Percentiles rank a stretch among this genome's conserved stretches.
Evolutionary conservation across 1,140 invertebrate species (phyloP).

Genomic region (Habropoda laboriosa): DNA sequence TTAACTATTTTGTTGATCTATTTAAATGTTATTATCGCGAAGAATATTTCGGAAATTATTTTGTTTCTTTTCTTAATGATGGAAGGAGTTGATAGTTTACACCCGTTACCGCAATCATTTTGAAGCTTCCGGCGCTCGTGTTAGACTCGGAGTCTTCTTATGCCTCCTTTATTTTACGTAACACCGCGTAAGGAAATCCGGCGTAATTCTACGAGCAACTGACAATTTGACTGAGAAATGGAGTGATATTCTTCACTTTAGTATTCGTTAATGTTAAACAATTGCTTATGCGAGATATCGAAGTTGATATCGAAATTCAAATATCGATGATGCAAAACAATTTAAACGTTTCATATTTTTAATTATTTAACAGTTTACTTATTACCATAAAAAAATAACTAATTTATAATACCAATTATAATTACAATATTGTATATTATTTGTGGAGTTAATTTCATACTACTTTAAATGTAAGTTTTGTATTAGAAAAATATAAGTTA

Average conservation of each 20-base stretch:
- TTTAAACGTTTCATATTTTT: background rate
- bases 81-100: conserved; percentile 14
- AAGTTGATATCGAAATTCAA: conserved; percentile 17
- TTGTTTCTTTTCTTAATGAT: background rate
- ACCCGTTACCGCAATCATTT: conserved; percentile 25
- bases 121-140: conserved; percentile 38
- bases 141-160: conserved; percentile 2
- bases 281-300: conserved; percentile 14
- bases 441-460: background rate
- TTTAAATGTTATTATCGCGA: background rate
- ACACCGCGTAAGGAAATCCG: conserved; percentile 3
- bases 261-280: conserved; percentile 1
- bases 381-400: background rate
- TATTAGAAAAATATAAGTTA: background rate
- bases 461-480: background rate
- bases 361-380: background rate
- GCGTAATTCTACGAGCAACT: background rate
- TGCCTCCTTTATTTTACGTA: conserved; percentile 36
- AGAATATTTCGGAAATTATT: background rate
- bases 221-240: background rate
- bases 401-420: background rate
- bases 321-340: conserved; percentile 6
- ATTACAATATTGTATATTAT: background rate
- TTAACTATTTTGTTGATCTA: background rate
- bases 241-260: background rate